Percentiles rank a stretch among this genome's conserved stretches.
Conservation (phyloP, 2,888 invertebrate genomes). For the Limenitis arthemis region DNA sequence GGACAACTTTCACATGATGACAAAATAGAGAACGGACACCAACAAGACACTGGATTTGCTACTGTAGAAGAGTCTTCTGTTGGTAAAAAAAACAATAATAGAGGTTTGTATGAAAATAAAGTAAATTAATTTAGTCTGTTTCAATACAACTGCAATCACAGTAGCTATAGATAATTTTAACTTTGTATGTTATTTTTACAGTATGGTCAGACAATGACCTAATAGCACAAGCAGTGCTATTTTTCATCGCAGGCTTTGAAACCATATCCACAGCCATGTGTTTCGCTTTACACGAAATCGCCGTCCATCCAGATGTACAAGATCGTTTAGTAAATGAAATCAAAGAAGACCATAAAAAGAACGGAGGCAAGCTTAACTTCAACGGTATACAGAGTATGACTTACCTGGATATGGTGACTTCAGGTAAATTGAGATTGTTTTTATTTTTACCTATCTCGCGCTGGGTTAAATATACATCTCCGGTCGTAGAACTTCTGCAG, state of each 20-base stretch:
- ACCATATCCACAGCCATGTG: slow-evolving; percentile 46
- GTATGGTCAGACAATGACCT: slow-evolving; percentile 42
- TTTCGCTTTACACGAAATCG: slow-evolving; percentile 65
- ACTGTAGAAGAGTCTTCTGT: slow-evolving; percentile 53
- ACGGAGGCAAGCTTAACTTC: slow-evolving; percentile 47
- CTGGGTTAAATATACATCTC: too few species aligned
- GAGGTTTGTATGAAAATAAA: slow-evolving; percentile 32
- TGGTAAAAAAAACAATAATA: slow-evolving; percentile 39
- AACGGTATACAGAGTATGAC: slow-evolving; percentile 59
- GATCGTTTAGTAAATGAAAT: slow-evolving; percentile 62
- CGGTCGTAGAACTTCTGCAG: too few species aligned
- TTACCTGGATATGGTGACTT: slow-evolving; percentile 70
- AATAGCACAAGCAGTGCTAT: slow-evolving; percentile 50
- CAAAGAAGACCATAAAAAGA: slow-evolving; percentile 41
- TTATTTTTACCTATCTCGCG: too few species aligned
- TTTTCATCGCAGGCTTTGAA: slow-evolving; percentile 67
- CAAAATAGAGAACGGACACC: slow-evolving; percentile 21
- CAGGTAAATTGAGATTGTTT: slow-evolving; percentile 34
- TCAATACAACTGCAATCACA: not conserved
- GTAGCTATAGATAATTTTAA: not conserved
- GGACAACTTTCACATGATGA: slow-evolving; percentile 38
- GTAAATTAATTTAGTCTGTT: not conserved
- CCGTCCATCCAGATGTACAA: slow-evolving; percentile 67
- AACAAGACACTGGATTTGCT: slow-evolving; percentile 45
- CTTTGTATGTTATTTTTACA: slow-evolving; percentile 7